A percentile compares a stretch with the other conserved stretches of the same genome.
Conservation (phyloP, 1,140 invertebrate species). For the Bilobella aurantiaca region DNA sequence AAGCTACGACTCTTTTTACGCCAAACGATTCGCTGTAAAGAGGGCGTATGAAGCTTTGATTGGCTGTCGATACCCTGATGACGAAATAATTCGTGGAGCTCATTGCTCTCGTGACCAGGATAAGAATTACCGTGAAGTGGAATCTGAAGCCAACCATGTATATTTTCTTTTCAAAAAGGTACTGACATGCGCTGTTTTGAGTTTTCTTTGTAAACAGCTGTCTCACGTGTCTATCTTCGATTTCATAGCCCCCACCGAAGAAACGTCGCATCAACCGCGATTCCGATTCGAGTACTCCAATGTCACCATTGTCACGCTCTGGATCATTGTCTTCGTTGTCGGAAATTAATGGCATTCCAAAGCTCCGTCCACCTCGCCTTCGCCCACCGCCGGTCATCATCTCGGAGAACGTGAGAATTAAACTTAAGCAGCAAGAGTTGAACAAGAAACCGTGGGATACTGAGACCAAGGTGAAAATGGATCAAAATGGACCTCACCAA, state of each 20-base stretch:
- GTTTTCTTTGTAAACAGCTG: not conserved
- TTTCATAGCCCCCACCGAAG: not conserved
- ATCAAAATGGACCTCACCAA: no score
- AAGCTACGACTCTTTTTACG: conserved; percentile 2
- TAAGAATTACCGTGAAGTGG: not conserved
- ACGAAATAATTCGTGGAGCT: not conserved
- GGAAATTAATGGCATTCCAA: not conserved
- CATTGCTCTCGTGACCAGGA: not conserved
- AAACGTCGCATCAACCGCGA: not conserved
- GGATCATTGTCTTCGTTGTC: not conserved
- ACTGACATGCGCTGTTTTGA: not conserved
- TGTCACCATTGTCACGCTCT: not conserved
- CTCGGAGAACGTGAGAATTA: not conserved
- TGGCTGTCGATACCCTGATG: not conserved
- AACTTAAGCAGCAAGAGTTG: no score
- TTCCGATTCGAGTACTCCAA: not conserved
- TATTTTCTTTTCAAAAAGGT: not conserved
- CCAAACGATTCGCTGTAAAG: conserved; percentile 1
- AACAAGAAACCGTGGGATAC: no score
- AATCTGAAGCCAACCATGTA: not conserved
- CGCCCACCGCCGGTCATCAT: not conserved
- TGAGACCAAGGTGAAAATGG: no score
- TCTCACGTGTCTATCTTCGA: not conserved
- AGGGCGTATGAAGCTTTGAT: not conserved
- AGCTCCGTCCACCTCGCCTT: not conserved